Conservation (phyloP, 2,888 invertebrate species). For the Macropis europaea region DNA sequence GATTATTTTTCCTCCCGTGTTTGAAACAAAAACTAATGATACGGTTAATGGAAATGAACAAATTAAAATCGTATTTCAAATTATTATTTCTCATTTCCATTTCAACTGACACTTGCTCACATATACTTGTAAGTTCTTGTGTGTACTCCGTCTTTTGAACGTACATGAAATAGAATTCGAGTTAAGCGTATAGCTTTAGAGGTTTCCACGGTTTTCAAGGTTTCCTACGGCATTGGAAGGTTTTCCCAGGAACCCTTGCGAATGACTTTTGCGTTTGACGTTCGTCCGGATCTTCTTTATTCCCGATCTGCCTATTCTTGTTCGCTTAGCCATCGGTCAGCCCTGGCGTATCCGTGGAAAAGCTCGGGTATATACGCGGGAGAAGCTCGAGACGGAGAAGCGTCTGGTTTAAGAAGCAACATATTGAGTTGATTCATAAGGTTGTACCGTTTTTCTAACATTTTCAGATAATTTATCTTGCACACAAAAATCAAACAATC, state of each 20-base stretch:
- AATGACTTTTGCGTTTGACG: constrained; percentile 36
- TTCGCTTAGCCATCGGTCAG: neutral
- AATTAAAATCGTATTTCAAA: too few relatives aligned
- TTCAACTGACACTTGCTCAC: neutral
- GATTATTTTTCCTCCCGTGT: too few relatives aligned
- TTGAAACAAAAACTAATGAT: too few relatives aligned
- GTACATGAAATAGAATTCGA: constrained; percentile 38
- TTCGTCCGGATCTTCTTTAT: constrained; percentile 16
- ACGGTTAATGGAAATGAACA: too few relatives aligned
- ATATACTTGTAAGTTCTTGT: constrained; percentile 13
- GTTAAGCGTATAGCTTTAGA: constrained; percentile 29
- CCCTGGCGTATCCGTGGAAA: neutral
- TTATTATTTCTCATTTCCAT: too few relatives aligned
- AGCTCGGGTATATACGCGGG: too few relatives aligned
- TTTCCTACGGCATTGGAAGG: constrained; percentile 23
- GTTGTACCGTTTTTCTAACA: too few relatives aligned
- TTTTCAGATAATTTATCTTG: too few relatives aligned
- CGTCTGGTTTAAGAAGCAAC: too few relatives aligned
- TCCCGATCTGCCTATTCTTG: neutral
- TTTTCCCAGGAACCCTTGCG: constrained; percentile 32
- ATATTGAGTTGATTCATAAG: too few relatives aligned
- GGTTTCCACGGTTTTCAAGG: constrained; percentile 31
- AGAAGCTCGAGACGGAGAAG: too few relatives aligned
- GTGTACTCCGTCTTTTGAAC: constrained; percentile 49
- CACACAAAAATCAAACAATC: too few relatives aligned